Evolutionary conservation across 2,113 vertebrate genomes (phyloP).

Genomic region (Ceratotherium simum): DNA sequence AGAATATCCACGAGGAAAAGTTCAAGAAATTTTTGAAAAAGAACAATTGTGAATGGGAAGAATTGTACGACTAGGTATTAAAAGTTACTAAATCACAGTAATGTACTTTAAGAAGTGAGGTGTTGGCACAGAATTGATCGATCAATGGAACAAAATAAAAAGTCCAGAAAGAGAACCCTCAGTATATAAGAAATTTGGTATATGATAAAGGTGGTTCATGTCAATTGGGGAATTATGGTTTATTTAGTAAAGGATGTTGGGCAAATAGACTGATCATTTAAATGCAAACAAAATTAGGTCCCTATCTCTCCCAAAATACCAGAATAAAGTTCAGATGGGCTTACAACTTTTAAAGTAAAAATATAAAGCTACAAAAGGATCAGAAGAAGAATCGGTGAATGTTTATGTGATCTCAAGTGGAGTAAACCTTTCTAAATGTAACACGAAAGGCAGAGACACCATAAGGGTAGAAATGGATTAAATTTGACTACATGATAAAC

Average conservation of each 20-base stretch:
- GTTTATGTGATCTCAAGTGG: neutral
- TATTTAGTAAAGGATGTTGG: neutral
- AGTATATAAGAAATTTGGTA: neutral
- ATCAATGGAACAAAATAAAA: slow-evolving; percentile 12
- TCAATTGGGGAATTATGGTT: neutral
- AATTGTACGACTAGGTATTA: neutral
- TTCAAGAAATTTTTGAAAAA: slow-evolving; percentile 15
- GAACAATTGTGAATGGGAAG: neutral
- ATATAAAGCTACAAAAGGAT: neutral
- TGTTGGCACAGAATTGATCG: neutral
- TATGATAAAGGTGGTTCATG: neutral
- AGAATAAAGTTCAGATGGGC: slow-evolving; percentile 30
- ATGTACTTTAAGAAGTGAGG: neutral
- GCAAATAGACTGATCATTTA: neutral
- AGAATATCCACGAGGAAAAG: neutral
- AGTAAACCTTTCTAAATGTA: slow-evolving; percentile 62
- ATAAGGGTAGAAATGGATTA: slow-evolving; percentile 13
- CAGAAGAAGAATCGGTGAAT: slow-evolving; percentile 29
- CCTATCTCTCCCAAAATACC: neutral
- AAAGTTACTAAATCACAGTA: slow-evolving; percentile 26
- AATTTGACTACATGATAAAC: slow-evolving; percentile 40
- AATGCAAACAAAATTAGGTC: neutral
- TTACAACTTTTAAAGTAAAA: slow-evolving; percentile 15
- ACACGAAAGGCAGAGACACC: neutral
- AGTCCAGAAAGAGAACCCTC: neutral